These are phyloP conservation scores for Equus quagga DNA, from an alignment of 2,113 vertebrate genomes.

Conservation along the genomic window DNA sequence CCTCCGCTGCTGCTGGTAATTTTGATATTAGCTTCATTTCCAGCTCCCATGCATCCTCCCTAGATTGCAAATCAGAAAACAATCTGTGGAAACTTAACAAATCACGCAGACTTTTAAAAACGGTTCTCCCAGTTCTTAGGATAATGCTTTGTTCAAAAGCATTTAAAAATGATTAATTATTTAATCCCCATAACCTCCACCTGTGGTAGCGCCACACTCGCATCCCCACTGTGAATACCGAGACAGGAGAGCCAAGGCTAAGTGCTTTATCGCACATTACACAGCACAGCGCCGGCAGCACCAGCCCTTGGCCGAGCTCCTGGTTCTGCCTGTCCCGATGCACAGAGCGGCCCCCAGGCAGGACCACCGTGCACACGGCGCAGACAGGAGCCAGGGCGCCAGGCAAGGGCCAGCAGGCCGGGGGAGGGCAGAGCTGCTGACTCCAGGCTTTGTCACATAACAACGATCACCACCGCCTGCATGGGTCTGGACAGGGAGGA, in stretches of 20 bases:
- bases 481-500: neutral
- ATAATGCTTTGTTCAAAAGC: conserved; percentile 13
- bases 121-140: neutral
- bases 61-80: neutral
- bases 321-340: rapidly evolving
- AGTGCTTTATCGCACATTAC: neutral
- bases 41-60: neutral
- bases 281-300: neutral
- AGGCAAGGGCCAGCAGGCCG: neutral
- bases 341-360: neutral
- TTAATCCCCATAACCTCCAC: neutral
- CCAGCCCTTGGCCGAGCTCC: neutral
- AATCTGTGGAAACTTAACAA: neutral
- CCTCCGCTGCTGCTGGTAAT: neutral
- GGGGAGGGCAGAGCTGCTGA: neutral
- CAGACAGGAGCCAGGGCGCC: neutral
- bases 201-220: neutral
- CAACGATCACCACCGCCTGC: neutral
- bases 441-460: neutral
- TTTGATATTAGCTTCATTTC: neutral
- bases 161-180: conserved; percentile 34
- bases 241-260: neutral
- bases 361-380: neutral
- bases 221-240: neutral
- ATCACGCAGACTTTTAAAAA: neutral